Base-by-base conservation (phyloP, 2,888 invertebrate genomes). In the Lepidochitona cinerea region DNA sequence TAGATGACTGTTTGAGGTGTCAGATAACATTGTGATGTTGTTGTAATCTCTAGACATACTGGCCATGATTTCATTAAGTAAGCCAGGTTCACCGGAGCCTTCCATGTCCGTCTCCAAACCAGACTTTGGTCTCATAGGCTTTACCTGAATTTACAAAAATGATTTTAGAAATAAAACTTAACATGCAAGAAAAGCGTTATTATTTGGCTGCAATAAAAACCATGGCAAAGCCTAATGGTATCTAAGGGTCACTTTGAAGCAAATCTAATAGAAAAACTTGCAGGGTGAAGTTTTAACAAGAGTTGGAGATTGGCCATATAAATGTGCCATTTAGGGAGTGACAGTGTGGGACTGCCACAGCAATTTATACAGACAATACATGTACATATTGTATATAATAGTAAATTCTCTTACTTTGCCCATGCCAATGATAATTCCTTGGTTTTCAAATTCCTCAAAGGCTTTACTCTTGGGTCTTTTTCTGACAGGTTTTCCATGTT, bases 391-490 rank as follows among this genome's bases (percentile, higher is more conserved):
- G 18, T 41, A 41, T 41, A n/a, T n/a, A n/a, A n/a, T n/a, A n/a
- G n/a, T n/a, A 2, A 2, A 7, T 7, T 23, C 35, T 68, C 71
- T 49, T 73, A 76, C 75, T 75, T 75, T 76, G 49, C 75, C 78
- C 65, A 75, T 75, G 53, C 81, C 76, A 67, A 79, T 79, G 69
- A 78, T 53, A 52, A 78, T 70, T 33, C 79, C 81, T n/a, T 59
- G 59, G 26, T 66, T 75, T 68, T 84, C 82, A 71, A 81, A 81
- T 29, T 79, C 80, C 67, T 80, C 77, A 68, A 80, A 83, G 26
- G 80, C 81, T 70, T 80, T 77, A 73, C 79, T 79, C 32, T 75
- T 72, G 35, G 84, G 84, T 59, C 80, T 72, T 73, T 79, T 83
- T 73, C 78, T 76, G 52, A 71, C 59, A 23, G 59, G 59, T 26